A percentile compares a stretch with the other conserved stretches of the same genome.
Evolutionary conservation across 2,888 invertebrate species (phyloP).

Genomic region (Pseudeuparius sepicola): DNA sequence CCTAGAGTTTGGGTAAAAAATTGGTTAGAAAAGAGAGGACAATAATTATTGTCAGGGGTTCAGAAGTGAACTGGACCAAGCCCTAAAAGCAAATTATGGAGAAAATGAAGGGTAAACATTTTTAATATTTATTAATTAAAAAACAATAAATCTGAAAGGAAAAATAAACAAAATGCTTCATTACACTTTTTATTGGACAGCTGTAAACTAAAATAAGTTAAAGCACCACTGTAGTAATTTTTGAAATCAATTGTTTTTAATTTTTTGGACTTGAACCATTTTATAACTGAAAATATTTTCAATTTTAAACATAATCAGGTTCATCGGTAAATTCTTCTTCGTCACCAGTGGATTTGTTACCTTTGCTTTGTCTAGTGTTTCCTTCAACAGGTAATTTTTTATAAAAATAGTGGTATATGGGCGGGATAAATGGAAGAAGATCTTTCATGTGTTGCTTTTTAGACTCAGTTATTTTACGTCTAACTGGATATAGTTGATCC

Average conservation of each 20-base stretch:
- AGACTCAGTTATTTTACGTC: conserved; percentile 3
- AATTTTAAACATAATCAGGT: conserved; percentile 4
- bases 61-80: conserved; percentile 8
- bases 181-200: conserved; percentile 4
- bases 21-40: too few species aligned
- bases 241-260: too few species aligned
- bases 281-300: too few species aligned
- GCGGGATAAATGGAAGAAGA: conserved; percentile 15
- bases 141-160: conserved; percentile 3
- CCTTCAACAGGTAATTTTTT: conserved; percentile 6
- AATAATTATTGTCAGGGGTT: too few species aligned
- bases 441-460: conserved; percentile 12
- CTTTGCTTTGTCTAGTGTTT: conserved; percentile 4
- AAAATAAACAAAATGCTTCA: too few species aligned
- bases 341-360: conserved; percentile 8
- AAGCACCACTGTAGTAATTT: too few species aligned
- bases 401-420: conserved; percentile 9
- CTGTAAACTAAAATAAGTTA: conserved; percentile 4
- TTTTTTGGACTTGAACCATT: too few species aligned
- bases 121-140: conserved; percentile 7
- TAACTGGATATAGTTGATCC: conserved; percentile 11
- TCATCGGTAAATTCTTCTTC: conserved; percentile 2
- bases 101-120: conserved; percentile 7
- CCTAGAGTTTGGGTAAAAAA: too few species aligned
- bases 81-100: conserved; percentile 1